Conservation (phyloP, 2,113 vertebrate species). For the Aramus guarauna region DNA sequence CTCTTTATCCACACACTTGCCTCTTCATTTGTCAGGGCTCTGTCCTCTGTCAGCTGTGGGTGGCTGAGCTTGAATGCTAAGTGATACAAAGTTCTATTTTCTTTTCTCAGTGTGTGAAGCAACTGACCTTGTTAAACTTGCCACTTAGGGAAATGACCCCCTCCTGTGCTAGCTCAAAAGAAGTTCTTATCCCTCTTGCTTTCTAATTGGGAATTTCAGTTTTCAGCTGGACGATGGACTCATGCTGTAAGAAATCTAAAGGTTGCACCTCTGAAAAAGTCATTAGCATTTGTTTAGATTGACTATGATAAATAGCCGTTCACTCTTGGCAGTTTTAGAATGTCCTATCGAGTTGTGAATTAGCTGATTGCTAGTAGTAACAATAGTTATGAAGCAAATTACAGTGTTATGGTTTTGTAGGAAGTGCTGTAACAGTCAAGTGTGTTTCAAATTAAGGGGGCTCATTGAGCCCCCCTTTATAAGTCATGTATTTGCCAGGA, state of each 20-base stretch:
- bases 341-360: neutral
- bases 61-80: slow-evolving; percentile 12
- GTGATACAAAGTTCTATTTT: neutral
- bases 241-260: neutral
- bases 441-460: neutral
- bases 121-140: slow-evolving; percentile 20
- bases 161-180: slow-evolving; percentile 35
- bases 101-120: neutral
- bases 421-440: neutral
- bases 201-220: slow-evolving; percentile 28
- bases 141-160: slow-evolving; percentile 1
- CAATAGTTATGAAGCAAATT: neutral
- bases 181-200: slow-evolving; percentile 12
- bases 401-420: neutral
- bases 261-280: neutral
- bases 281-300: slow-evolving; percentile 40
- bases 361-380: neutral
- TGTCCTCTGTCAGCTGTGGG: slow-evolving; percentile 20
- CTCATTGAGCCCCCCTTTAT: neutral
- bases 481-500: neutral
- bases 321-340: neutral
- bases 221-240: neutral
- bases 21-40: neutral
- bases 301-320: slow-evolving; percentile 12
- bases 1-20: neutral